Evolutionary conservation across 2,113 vertebrate genomes (phyloP).

Genomic region (Bubalus kerabau): DNA sequence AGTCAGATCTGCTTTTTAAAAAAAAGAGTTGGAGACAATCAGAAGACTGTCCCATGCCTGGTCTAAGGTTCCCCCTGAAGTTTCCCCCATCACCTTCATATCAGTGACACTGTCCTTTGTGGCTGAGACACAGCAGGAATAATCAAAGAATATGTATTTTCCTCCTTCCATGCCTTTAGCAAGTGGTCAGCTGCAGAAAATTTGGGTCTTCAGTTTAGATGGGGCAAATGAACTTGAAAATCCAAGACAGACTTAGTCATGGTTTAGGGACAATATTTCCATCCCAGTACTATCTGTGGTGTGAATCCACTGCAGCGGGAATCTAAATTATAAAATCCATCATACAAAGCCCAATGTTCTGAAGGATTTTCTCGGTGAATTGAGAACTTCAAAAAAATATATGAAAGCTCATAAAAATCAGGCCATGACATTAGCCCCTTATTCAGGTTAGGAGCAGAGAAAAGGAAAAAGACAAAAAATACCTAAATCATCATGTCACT

Average conservation of each 20-base stretch:
- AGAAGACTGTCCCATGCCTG: not conserved
- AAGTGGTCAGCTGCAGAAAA: not conserved
- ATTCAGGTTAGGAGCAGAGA: not conserved
- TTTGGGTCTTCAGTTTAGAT: not conserved
- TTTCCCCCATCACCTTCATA: not conserved
- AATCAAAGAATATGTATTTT: not conserved
- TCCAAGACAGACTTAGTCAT: not conserved
- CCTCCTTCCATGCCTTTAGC: not conserved
- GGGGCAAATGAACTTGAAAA: not conserved
- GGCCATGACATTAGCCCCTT: not conserved
- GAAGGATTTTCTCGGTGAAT: not conserved
- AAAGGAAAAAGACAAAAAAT: not conserved
- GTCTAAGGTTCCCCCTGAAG: not conserved
- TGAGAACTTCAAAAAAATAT: not conserved
- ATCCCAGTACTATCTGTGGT: not conserved
- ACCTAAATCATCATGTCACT: not conserved
- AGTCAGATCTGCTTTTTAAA: not conserved
- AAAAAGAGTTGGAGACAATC: not conserved
- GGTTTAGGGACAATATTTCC: not conserved
- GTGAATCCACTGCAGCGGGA: not conserved
- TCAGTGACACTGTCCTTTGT: not conserved
- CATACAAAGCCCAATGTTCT: not conserved
- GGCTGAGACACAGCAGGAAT: not conserved
- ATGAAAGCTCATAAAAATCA: not conserved
- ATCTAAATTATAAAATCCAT: slow-evolving; percentile 19